These are phyloP conservation scores for Tursiops truncatus DNA, from an alignment of 2,113 vertebrate species.

Conservation along the genomic window DNA sequence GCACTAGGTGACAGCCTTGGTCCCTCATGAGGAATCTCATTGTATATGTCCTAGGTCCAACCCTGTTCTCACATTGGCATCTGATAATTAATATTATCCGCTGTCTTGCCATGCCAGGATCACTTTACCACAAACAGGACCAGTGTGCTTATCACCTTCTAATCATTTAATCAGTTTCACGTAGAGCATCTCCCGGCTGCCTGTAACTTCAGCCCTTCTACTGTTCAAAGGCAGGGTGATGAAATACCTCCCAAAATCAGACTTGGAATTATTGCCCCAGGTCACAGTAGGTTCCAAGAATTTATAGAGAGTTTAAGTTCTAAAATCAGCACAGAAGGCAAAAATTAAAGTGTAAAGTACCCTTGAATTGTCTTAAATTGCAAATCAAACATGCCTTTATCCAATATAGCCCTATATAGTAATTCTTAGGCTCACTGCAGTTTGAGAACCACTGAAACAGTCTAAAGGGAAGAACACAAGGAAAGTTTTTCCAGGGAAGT, in stretches of 20 bases:
- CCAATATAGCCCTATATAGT: rapidly evolving
- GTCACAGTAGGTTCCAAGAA: neutral
- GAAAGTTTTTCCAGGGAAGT: neutral
- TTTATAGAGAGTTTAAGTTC: neutral
- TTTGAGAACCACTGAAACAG: neutral
- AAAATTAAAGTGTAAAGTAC: neutral
- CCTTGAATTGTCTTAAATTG: neutral
- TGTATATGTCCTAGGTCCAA: neutral
- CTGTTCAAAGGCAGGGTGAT: neutral
- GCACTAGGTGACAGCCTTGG: neutral
- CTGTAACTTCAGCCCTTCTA: neutral
- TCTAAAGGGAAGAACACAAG: neutral
- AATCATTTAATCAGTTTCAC: neutral
- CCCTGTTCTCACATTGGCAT: neutral
- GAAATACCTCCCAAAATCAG: neutral
- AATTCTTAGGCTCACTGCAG: neutral
- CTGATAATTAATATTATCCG: neutral
- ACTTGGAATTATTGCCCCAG: neutral
- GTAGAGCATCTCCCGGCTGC: neutral
- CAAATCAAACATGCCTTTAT: neutral
- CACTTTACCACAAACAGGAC: neutral
- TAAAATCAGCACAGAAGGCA: neutral
- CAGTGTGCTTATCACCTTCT: neutral
- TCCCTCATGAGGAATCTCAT: neutral
- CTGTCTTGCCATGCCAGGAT: neutral